phyloP scores from a whole-genome alignment of 2,888 invertebrate species.

The Pharmacophagus antenor region DNA sequence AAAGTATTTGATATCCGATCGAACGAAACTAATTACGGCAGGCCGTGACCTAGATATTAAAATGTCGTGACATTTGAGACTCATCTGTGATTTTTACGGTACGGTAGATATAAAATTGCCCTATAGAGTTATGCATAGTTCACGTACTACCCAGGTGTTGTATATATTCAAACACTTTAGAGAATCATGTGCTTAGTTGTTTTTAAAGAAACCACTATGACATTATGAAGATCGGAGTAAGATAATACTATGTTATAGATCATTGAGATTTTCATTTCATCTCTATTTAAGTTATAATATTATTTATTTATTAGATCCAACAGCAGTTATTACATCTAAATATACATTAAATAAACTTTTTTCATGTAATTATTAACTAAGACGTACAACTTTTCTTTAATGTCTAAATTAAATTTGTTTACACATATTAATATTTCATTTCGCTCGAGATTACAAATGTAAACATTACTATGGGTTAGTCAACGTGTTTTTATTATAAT shows the following conservation, averaged over 20 bases:
- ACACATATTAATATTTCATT: neutral
- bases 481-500: neutral
- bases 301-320: too few relatives aligned
- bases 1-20: slow-evolving; percentile 44
- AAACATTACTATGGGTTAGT: slow-evolving; percentile 1
- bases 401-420: neutral
- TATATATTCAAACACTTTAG: too few relatives aligned
- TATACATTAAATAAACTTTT: slow-evolving; percentile 33
- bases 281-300: too few relatives aligned
- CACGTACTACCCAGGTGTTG: too few relatives aligned
- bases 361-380: too few relatives aligned
- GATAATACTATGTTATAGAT: too few relatives aligned
- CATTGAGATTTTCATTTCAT: too few relatives aligned
- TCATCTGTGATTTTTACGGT: slow-evolving; percentile 40
- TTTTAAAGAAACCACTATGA: too few relatives aligned
- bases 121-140: slow-evolving; percentile 44
- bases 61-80: slow-evolving; percentile 44
- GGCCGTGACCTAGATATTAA: slow-evolving; percentile 46
- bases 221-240: too few relatives aligned
- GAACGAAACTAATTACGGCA: slow-evolving; percentile 48
- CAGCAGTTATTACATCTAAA: too few relatives aligned
- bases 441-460: neutral
- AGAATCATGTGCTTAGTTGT: too few relatives aligned
- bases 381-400: too few relatives aligned
- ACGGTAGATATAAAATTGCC: slow-evolving; percentile 57